phyloP scores from a whole-genome alignment of 2,797 vertebrate genomes.

The Podargus strigoides region DNA sequence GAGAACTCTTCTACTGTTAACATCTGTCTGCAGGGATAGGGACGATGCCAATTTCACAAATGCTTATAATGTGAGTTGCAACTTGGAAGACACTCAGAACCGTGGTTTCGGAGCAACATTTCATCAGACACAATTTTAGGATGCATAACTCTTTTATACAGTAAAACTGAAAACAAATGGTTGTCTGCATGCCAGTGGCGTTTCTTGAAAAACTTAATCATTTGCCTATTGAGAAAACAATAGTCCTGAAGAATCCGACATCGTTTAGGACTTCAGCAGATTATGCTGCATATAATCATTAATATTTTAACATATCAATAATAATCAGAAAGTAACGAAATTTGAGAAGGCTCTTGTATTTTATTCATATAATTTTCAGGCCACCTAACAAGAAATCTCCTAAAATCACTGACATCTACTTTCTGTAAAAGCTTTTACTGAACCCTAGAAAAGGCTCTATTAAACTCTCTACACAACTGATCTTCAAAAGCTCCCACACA shows the following conservation, averaged over 20 bases:
- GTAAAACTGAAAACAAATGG: constrained; percentile 61
- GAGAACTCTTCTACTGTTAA: constrained; percentile 6
- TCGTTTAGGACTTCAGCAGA: not conserved
- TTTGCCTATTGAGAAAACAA: constrained; percentile 40
- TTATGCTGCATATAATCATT: not conserved
- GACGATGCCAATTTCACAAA: constrained; percentile 21
- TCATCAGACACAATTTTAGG: constrained; percentile 30
- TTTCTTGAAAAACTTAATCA: constrained; percentile 40
- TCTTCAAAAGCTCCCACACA: not conserved
- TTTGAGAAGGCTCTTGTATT: not conserved
- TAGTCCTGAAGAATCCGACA: not conserved
- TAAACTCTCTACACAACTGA: not conserved
- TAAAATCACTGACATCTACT: not conserved
- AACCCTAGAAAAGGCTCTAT: not conserved
- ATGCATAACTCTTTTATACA: constrained; percentile 7
- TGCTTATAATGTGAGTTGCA: constrained; percentile 44
- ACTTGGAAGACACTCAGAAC: constrained; percentile 3
- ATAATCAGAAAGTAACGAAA: not conserved
- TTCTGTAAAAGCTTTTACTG: not conserved
- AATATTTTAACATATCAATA: not conserved
- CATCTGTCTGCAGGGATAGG: constrained; percentile 15
- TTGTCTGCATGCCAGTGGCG: constrained; percentile 43
- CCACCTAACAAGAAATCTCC: not conserved
- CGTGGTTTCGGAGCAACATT: constrained; percentile 5
- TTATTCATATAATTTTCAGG: not conserved